Evolutionary conservation across 2,113 vertebrate species (phyloP).

Genomic region (Myotis davidii): DNA sequence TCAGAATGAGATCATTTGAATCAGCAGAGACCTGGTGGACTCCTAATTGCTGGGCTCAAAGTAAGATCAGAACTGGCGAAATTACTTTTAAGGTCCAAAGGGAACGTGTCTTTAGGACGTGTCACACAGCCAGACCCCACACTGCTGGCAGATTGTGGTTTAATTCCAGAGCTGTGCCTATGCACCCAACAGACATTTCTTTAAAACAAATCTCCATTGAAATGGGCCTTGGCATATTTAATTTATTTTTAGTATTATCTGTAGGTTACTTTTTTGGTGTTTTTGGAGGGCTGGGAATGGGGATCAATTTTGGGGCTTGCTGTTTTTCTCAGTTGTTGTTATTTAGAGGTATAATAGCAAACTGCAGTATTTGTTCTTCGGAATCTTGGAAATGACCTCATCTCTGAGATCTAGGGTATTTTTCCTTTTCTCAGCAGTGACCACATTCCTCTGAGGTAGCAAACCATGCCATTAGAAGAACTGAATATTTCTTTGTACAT

Average conservation of each 20-base stretch:
- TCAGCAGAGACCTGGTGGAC: background rate
- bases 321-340: conserved; percentile 24
- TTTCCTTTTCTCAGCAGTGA: background rate
- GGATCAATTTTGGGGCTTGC: background rate
- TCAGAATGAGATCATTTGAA: background rate
- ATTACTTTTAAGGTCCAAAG: background rate
- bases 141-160: background rate
- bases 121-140: background rate
- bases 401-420: background rate
- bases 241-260: background rate
- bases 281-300: rapidly evolving
- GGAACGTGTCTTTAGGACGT: background rate
- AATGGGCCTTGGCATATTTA: background rate
- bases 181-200: background rate
- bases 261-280: background rate
- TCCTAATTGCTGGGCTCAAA: background rate
- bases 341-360: background rate
- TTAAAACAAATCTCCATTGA: background rate
- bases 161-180: background rate
- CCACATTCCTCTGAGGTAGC: background rate
- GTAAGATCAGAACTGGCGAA: background rate
- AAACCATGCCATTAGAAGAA: conserved; percentile 36
- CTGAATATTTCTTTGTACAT: conserved; percentile 51
- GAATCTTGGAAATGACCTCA: background rate
- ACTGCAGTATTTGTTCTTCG: background rate